A percentile compares a stretch with the other conserved stretches of the same genome.
phyloP scores from a whole-genome alignment of 2,797 vertebrate species.

The Cottoperca gobio region DNA sequence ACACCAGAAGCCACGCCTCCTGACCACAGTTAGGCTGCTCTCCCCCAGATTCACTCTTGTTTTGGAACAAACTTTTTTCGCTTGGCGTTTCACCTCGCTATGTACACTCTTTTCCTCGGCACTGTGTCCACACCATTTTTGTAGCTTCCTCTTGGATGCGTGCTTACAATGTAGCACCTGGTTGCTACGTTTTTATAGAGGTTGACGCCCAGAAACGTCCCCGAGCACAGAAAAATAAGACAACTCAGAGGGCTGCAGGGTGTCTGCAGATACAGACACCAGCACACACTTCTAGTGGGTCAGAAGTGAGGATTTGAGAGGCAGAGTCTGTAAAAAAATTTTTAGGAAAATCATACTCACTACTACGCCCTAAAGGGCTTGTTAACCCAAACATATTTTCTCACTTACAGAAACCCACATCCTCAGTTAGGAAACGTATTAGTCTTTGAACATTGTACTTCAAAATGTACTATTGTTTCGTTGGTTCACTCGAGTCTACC shows the following conservation, averaged over 20 bases:
- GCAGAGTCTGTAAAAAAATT: too few relatives aligned
- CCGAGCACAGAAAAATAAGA: background rate
- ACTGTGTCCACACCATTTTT: background rate
- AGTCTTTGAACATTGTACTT: background rate
- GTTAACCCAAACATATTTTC: background rate
- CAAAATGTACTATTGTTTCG: background rate
- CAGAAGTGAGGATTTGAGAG: background rate
- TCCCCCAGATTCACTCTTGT: background rate
- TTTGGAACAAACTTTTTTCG: background rate
- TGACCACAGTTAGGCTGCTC: background rate
- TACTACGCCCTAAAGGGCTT: too few relatives aligned
- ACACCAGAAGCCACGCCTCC: background rate
- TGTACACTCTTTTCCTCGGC: background rate
- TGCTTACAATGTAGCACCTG: background rate
- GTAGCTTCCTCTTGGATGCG: background rate
- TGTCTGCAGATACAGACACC: background rate
- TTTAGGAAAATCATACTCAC: too few relatives aligned
- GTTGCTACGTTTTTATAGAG: background rate
- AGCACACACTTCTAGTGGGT: background rate
- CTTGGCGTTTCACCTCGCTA: background rate
- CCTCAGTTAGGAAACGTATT: background rate
- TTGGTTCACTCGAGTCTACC: background rate
- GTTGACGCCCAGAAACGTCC: background rate
- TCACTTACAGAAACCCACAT: background rate
- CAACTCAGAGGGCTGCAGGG: background rate